A percentile compares a stretch with the other conserved stretches of the same genome.
phyloP scores from a whole-genome alignment of 2,888 invertebrate genomes.

The Heteropelma amictum region DNA sequence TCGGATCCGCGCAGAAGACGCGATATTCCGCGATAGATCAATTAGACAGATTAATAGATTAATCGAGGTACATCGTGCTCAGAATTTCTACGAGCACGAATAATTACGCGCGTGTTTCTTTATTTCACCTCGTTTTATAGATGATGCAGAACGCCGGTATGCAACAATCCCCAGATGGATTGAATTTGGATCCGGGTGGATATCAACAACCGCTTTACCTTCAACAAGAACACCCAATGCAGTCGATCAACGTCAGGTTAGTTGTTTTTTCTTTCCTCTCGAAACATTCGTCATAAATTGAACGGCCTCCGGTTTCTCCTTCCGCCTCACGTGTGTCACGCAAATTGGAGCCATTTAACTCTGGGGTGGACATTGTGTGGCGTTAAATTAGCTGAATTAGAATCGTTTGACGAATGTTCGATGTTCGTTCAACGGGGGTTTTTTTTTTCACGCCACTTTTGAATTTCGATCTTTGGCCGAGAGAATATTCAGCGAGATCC shows the following conservation, averaged over 20 bases:
- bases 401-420: slow-evolving; percentile 11
- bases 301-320: neutral
- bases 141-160: slow-evolving; percentile 81
- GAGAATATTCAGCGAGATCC: no score
- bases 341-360: slow-evolving; percentile 45
- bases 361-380: neutral
- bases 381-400: no score
- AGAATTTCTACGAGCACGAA: no score
- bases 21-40: no score
- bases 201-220: slow-evolving; percentile 88
- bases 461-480: no score
- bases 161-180: slow-evolving; percentile 82
- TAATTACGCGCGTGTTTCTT: neutral
- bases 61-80: no score
- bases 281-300: neutral
- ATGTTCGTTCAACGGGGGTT: no score
- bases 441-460: no score
- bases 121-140: slow-evolving; percentile 54
- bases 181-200: slow-evolving; percentile 81
- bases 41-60: no score
- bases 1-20: slow-evolving; percentile 33
- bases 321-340: slow-evolving; percentile 32
- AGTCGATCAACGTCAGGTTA: slow-evolving; percentile 77
- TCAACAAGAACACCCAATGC: slow-evolving; percentile 80
- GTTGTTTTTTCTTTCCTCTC: slow-evolving; percentile 31